These are phyloP conservation scores for Tor tambroides DNA, from an alignment of 2,113 vertebrate species.

Conservation along the genomic window DNA sequence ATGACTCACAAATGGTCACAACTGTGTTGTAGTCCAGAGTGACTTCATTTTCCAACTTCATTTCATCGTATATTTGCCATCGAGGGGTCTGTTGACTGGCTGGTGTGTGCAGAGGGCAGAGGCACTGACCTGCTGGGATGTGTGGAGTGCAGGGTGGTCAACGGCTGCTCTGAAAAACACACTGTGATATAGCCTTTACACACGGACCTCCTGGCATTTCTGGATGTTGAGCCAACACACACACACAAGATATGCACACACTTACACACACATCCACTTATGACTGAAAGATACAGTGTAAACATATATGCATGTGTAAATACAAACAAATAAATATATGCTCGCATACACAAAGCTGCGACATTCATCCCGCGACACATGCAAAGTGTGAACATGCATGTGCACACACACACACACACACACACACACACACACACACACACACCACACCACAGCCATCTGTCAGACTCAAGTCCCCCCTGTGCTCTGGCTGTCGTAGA, in stretches of 20 bases:
- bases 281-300: background rate
- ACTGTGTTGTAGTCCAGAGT: background rate
- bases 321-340: background rate
- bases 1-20: background rate
- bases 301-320: background rate
- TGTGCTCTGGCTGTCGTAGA: constrained; percentile 63
- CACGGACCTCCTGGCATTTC: constrained; percentile 3
- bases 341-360: background rate
- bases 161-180: constrained; percentile 5
- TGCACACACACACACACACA: constrained; percentile 56
- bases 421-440: constrained; percentile 60
- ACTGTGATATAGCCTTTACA: constrained; percentile 25
- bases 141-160: background rate
- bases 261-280: background rate
- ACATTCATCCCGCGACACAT: constrained; percentile 9
- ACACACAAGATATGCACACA: background rate
- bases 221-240: constrained; percentile 24
- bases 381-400: constrained; percentile 7
- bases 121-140: constrained; percentile 12
- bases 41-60: background rate
- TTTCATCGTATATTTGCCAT: background rate
- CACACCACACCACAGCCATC: constrained; percentile 60
- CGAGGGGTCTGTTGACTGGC: constrained; percentile 12
- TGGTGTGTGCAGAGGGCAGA: constrained; percentile 32
- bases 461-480: constrained; percentile 60